Base-by-base conservation (phyloP, 2,797 vertebrate genomes). In the Tachyglossus aculeatus region DNA sequence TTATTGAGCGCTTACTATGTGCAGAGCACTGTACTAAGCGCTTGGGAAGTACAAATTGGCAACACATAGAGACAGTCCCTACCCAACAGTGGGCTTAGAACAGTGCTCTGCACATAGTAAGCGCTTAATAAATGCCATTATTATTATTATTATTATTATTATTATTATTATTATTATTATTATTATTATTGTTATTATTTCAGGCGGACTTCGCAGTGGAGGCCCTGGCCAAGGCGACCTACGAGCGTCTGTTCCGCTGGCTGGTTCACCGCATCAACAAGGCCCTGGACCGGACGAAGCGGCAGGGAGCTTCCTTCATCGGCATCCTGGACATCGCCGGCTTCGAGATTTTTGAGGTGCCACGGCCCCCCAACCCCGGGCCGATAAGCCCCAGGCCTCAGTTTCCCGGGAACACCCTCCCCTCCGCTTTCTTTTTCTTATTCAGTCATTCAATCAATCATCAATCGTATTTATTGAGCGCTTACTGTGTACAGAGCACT, bases 181-280 rank as follows among this genome's bases (percentile, higher is more conserved):
- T n/a, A n/a, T n/a, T n/a, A n/a, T n/a, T n/a, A n/a, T n/a, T n/a
- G n/a, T n/a, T n/a, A n/a, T n/a, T n/a, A n/a, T n/a, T n/a, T n/a
- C n/a, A 99, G 89, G 97, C 98, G 0, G 98, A 99, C 87, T 99
- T 99, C 75, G 98, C 97, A 0, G 95, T 98, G 78, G 98, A 99
- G 84, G 98, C 98, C 6, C 70, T 99, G 88, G 97, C 97, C 60
- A 99, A 99, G 87, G 98, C 98, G 74, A 98, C 97, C 0, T 99
- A 98, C 0, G 97, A 99, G 74, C 95, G 97, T 40, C 96, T 99
- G 79, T 99, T 99, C 90, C 98, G 97, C 88, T 99, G 98, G 98
- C 96, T 98, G 1, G 97, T 99, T 44, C 97, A 98, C 92, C 96
- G 98, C 57, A 96, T 99, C 90, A 99, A 99, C 88, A 99, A 99